phyloP scores from a whole-genome alignment of 2,888 invertebrate species.

The Eupithecia dodoneata region DNA sequence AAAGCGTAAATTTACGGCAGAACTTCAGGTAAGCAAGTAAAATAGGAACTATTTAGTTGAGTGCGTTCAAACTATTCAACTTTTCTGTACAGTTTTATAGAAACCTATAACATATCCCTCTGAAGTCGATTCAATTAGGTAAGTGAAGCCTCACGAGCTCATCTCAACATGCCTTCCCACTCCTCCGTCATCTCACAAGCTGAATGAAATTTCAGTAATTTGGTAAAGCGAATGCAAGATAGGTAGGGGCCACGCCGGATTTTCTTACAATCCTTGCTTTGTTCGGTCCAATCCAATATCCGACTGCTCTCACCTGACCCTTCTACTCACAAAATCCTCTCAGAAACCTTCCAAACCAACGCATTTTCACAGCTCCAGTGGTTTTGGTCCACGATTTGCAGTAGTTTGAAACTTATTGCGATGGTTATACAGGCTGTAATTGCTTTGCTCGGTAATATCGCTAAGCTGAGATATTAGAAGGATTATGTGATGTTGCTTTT shows the following conservation, averaged over 20 bases:
- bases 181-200: conserved; percentile 56
- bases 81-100: background rate
- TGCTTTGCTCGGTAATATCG: conserved; percentile 49
- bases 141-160: background rate
- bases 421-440: conserved; percentile 57
- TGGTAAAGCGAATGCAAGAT: conserved; percentile 83
- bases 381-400: conserved; percentile 59
- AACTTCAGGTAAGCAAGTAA: background rate
- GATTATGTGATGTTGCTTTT: conserved; percentile 68
- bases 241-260: conserved; percentile 73
- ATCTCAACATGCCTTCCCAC: background rate
- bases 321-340: conserved; percentile 29
- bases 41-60: background rate
- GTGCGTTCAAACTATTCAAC: background rate
- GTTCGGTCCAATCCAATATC: conserved; percentile 51
- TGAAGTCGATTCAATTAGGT: background rate
- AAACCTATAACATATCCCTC: background rate
- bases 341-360: conserved; percentile 32
- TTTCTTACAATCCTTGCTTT: conserved; percentile 81
- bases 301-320: conserved; percentile 39
- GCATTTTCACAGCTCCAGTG: conserved; percentile 54
- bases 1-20: no score
- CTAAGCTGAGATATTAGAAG: conserved; percentile 65
- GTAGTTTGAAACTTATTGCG: conserved; percentile 51
- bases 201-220: conserved; percentile 83